Conservation (phyloP, 2,797 vertebrate species). For the Alauda arvensis region DNA sequence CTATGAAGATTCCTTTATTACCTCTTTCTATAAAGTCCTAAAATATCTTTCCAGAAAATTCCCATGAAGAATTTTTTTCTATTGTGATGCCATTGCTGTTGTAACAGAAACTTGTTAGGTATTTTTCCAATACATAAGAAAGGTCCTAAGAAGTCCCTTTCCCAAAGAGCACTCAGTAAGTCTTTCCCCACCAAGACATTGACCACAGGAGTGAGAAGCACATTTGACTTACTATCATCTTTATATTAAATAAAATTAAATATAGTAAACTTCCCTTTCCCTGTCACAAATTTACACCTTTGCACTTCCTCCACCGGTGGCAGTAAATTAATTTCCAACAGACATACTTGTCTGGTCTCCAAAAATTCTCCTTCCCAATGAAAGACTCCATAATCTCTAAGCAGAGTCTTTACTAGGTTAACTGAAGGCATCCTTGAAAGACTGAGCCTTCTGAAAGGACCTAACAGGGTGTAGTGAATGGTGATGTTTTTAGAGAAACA, state of each 20-base stretch:
- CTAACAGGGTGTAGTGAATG: neutral
- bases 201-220: neutral
- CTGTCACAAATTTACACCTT: neutral
- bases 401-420: neutral
- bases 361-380: neutral
- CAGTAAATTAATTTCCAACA: neutral
- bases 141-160: neutral
- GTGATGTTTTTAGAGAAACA: constrained; percentile 26
- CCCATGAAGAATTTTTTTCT: neutral
- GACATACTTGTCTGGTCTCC: neutral
- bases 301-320: neutral
- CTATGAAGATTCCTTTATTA: neutral
- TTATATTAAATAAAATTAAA: neutral
- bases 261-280: neutral
- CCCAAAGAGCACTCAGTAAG: neutral
- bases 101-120: neutral
- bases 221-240: neutral
- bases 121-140: neutral
- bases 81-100: neutral
- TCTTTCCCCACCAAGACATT: neutral
- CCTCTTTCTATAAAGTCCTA: neutral
- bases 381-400: neutral
- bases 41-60: neutral
- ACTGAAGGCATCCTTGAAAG: constrained; percentile 5
- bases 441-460: neutral